phyloP scores from a whole-genome alignment of 1,140 invertebrate species.

The Uloborus diversus region DNA sequence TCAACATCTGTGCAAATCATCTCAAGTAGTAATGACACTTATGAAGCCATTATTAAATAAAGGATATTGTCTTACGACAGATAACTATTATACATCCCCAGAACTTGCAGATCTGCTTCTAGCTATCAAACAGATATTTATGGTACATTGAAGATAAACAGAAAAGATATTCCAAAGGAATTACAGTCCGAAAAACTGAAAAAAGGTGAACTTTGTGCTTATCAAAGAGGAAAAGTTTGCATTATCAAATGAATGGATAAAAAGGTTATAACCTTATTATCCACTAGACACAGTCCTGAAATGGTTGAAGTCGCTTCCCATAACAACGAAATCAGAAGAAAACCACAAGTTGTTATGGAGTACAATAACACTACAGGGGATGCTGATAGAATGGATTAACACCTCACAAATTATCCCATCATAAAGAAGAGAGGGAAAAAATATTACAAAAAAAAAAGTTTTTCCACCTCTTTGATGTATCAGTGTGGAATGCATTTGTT shows the following conservation, averaged over 20 bases:
- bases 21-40: slow-evolving; percentile 9
- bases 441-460: slow-evolving; percentile 18
- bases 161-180: slow-evolving; percentile 1
- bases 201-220: neutral
- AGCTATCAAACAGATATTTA: neutral
- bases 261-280: neutral
- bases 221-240: neutral
- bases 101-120: neutral
- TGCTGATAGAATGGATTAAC: slow-evolving; percentile 11
- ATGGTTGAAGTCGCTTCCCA: neutral
- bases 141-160: neutral
- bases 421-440: slow-evolving; percentile 6
- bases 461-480: neutral
- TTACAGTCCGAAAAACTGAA: neutral
- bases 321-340: neutral
- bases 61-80: slow-evolving; percentile 16
- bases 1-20: slow-evolving; percentile 10
- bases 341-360: slow-evolving; percentile 3
- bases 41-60: neutral
- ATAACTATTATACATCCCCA: neutral
- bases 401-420: neutral
- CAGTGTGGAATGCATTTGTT: slow-evolving; percentile 5
- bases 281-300: neutral
- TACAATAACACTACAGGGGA: neutral
- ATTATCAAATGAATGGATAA: slow-evolving; percentile 1